Evolutionary conservation across 2,113 vertebrate species (phyloP), one percentile per base, ranked within the genome.

Genomic region (Ammodytes dubius): DNA sequence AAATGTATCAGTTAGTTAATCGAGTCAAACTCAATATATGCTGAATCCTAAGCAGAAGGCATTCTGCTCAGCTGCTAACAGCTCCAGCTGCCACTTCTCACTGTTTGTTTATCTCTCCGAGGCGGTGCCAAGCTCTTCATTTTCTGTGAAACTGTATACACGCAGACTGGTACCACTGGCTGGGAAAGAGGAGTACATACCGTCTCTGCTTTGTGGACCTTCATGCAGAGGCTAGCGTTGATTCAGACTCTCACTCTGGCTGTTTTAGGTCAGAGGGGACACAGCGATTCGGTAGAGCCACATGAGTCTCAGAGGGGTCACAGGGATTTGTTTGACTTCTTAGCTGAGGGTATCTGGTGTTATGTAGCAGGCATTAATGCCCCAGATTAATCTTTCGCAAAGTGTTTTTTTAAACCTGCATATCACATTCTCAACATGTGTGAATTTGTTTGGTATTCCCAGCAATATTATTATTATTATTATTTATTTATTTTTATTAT

Each of bases 41-140:
- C 27, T 27, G 27, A 27, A 27, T 27, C 27, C 27, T 27, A 27
- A 27, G 27, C 27, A 27, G 27, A 27, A 37, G 53, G 53, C 39
- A 3, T 80, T 84, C 43, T 11, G 42, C 35, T 59, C 37, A n/a
- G 63, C 68, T 0, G 54, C 71, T 74, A 77, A 39, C 78, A 37
- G 8, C 61, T 82, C 66, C 88, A 83, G 84, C 85, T 90, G 88
- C 19, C 85, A 53, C 85, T 77, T 76, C 65, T 89, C 74, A 61
- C 63, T 54, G 15, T n/a, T 61, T 83, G 76, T 89, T 88, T 89
- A 86, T 91, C 75, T 83, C 73, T 11, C 60, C 65, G 35, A 19
- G 11, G 47, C 27, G 63, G 85, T 88, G 86, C 87, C 85, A 83
- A 75, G 82, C 86, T 79, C 59, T 45, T 83, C 56, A 81, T 88